These are phyloP conservation scores for Mystacornis crossleyi DNA, from an alignment of 2,113 vertebrate genomes.

Conservation along the genomic window DNA sequence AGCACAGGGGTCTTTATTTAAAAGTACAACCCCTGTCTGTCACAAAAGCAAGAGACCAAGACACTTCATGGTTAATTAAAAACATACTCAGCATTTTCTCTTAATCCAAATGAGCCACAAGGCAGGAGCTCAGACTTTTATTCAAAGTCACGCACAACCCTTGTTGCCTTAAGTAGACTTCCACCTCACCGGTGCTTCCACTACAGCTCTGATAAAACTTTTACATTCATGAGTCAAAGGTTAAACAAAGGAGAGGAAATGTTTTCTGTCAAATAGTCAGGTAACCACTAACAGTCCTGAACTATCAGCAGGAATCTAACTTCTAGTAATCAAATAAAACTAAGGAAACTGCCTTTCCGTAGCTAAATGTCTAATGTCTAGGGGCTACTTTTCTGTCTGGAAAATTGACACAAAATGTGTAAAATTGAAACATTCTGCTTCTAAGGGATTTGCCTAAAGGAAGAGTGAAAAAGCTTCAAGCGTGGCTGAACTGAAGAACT, in stretches of 20 bases:
- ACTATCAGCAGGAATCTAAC: slow-evolving; percentile 75
- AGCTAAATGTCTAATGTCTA: slow-evolving; percentile 72
- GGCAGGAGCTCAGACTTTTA: slow-evolving; percentile 56
- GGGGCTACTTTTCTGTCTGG: slow-evolving; percentile 76
- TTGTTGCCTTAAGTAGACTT: slow-evolving; percentile 70
- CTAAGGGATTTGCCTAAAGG: slow-evolving; percentile 78
- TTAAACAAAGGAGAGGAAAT: slow-evolving; percentile 91
- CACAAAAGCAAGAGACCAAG: slow-evolving; percentile 15
- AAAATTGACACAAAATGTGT: slow-evolving; percentile 79
- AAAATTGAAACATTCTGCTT: slow-evolving; percentile 82
- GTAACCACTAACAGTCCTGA: slow-evolving; percentile 80
- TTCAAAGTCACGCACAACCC: slow-evolving; percentile 57
- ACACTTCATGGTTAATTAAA: slow-evolving; percentile 60
- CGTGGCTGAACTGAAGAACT: slow-evolving; percentile 72
- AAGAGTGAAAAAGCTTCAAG: slow-evolving; percentile 67
- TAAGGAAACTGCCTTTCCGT: slow-evolving; percentile 78
- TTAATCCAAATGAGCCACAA: slow-evolving; percentile 51
- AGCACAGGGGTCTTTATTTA: background rate
- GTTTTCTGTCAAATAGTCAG: slow-evolving; percentile 81
- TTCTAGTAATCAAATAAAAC: slow-evolving; percentile 81
- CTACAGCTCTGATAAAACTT: slow-evolving; percentile 83
- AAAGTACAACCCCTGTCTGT: background rate
- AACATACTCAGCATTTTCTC: slow-evolving; percentile 39
- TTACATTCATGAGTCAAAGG: slow-evolving; percentile 86
- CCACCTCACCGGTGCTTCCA: slow-evolving; percentile 79